Percentiles rank a stretch among this genome's conserved stretches.
These are phyloP conservation scores for Cheilosia vulpina DNA, from an alignment of 2,888 invertebrate genomes.

Conservation along the genomic window DNA sequence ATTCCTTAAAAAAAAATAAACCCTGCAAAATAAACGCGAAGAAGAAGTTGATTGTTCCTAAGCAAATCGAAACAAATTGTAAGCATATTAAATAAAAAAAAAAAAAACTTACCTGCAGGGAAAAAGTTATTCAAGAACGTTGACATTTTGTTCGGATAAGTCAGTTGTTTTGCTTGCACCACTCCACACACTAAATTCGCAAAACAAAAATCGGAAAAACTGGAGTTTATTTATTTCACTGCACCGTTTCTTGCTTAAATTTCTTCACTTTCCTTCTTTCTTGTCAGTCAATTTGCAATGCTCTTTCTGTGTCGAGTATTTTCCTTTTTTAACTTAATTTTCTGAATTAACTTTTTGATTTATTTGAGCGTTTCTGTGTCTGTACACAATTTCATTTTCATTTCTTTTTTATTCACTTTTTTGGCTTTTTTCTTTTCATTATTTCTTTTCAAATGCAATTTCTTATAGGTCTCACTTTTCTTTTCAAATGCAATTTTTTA, in stretches of 20 bases:
- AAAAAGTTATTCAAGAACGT: constrained; percentile 84
- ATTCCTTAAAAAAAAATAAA: background rate
- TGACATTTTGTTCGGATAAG: constrained; percentile 81
- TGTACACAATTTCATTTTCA: constrained; percentile 21
- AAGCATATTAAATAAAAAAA: constrained; percentile 16
- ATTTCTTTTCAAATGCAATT: constrained; percentile 32
- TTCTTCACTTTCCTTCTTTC: constrained; percentile 16
- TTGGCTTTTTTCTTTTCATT: constrained; percentile 59
- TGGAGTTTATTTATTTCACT: constrained; percentile 38
- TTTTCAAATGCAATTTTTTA: background rate
- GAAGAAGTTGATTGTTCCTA: background rate
- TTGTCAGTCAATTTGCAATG: background rate
- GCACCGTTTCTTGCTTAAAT: constrained; percentile 5
- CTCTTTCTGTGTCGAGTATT: background rate
- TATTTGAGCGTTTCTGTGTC: constrained; percentile 36
- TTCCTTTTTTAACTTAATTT: constrained; percentile 1
- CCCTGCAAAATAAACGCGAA: background rate
- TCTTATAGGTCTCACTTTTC: too few species aligned
- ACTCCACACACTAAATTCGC: constrained; percentile 48
- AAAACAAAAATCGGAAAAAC: constrained; percentile 49
- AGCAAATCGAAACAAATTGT: background rate
- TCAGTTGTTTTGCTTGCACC: constrained; percentile 56
- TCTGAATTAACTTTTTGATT: constrained; percentile 12
- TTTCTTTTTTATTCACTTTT: constrained; percentile 26
- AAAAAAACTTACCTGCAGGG: constrained; percentile 82